Evolutionary conservation across 1,140 invertebrate genomes (phyloP), one percentile per base, ranked within the genome.

Genomic region (Agrypnia vestita): DNA sequence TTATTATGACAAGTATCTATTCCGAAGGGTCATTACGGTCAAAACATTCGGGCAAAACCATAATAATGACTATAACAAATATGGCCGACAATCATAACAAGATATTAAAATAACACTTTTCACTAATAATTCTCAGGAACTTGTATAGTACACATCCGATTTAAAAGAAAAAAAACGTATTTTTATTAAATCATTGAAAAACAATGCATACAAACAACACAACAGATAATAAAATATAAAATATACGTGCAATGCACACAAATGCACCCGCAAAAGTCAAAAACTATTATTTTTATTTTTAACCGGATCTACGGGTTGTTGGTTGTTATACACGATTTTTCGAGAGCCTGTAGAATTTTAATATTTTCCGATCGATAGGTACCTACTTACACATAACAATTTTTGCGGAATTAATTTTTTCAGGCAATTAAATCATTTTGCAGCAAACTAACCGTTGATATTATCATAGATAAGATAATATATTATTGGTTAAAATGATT

Each of bases 21-120:
- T 49, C 46, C 9, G 44, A 69, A 17, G 64, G 64, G 64, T 69
- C 64, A 69, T 44, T 69, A 69, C 64, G 64, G 64, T 49, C 64
- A 69, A 69, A 69, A 69, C 64, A 69, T 21, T 12, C 10, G n/a
- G 11, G 17, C 47, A 73, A 64, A 76, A 76, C 59, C 59, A 76
- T 75, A 75, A 75, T 59, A 75, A 59, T 62, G 74, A 47, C 46
- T 9, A 76, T 35, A 75, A 75, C 73, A 75, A 75, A 75, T 75
- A 75, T 75, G 74, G 59, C 59, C 74, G 59, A 61, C 56, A 64
- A 62, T 73, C 69, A 73, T 55, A 73, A 73, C 69, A 73, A 15
- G 21, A 35, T 47, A 49, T 46, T 13, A 44, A 69, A 46, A 69
- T 47, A 69, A 69, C 44, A 47, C 13, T 64, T 64, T 35, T 64